Percentiles rank a stretch among this genome's conserved stretches.
phyloP scores from a whole-genome alignment of 2,888 invertebrate genomes.

The Stegana nigrithorax region DNA sequence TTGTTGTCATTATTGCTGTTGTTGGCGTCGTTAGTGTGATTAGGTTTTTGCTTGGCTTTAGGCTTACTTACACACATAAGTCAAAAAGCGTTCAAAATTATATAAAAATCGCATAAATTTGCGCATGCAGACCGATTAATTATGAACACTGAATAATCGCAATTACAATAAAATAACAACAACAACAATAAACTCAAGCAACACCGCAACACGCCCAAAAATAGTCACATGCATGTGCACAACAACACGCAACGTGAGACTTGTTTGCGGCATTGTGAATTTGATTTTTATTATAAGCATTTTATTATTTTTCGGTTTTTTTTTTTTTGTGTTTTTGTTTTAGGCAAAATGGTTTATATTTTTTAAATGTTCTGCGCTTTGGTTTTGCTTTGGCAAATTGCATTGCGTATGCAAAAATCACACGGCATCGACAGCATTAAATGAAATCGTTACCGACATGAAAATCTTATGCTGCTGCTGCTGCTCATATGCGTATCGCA shows the following conservation, averaged over 20 bases:
- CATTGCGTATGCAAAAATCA: too few relatives aligned
- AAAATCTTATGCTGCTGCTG: too few relatives aligned
- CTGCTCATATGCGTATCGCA: too few relatives aligned
- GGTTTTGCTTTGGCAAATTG: too few relatives aligned
- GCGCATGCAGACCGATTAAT: conserved; percentile 51
- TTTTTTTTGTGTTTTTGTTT: too few relatives aligned
- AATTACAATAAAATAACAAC: background rate
- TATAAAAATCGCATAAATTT: conserved; percentile 55
- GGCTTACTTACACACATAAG: conserved; percentile 49
- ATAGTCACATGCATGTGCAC: conserved; percentile 23
- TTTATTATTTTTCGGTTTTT: too few relatives aligned
- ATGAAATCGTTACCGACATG: conserved; percentile 10
- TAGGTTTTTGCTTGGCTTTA: too few relatives aligned
- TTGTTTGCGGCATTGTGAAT: background rate
- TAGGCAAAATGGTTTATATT: too few relatives aligned
- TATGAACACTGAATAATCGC: conserved; percentile 32
- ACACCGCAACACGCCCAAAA: conserved; percentile 35
- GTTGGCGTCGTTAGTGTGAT: conserved; percentile 47
- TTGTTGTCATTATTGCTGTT: conserved; percentile 25
- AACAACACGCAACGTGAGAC: conserved; percentile 2
- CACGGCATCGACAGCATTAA: background rate
- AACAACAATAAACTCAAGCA: conserved; percentile 22
- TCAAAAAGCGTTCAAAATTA: conserved; percentile 46
- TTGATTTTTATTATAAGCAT: too few relatives aligned
- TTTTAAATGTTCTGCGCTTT: too few relatives aligned